Base-by-base conservation (phyloP, 2,113 vertebrate genomes). In the Hiodon tergisus region DNA sequence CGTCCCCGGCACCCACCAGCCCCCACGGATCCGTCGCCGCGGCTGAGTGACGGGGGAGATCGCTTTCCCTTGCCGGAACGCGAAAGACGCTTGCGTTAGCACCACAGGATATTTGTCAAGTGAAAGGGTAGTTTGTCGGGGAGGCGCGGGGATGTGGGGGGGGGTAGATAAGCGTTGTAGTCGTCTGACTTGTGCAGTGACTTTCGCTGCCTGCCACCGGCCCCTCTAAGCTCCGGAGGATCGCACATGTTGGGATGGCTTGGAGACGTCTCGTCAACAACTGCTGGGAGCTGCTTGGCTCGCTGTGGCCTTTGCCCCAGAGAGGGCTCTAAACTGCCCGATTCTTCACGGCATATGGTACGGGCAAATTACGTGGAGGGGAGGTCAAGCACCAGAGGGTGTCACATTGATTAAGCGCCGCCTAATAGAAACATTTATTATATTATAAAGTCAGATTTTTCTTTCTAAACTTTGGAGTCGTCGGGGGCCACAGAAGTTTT, bases 41-140 rank as follows among this genome's bases (percentile, higher is more conserved):
- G 31, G 65, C 69, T 84, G 84, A 87, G 79, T 84, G 85, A 87
- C 87, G 85, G 57, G 31, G 76, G 58, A 74, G 67, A 76, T 80
- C 82, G 80, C 86, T 87, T 86, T 82, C 78, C 31, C 31, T 82
- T 13, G 7, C 71, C 4, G 51, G 66, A 69, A 59, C 69, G 73
- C 71, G 69, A 83, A 76, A 82, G 76, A 54, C 66, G 76, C 74
- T 31, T 2, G 65, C 76, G 81, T 51, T 2, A 3, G 52, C 60
- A 67, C 68, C 73, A 59, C 57, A 73, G 77, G 76, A 78, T 79
- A 73, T 83, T 85, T 83, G 69, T 85, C 74, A 75, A 60, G 67
- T 71, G 14, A 13, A 72, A 73, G 65, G 74, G 72, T 72, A 65
- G 62, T 48, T 69, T 83, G 79, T 81, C 78, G 10, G 13, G 46